Evolutionary conservation across 2,113 vertebrate genomes (phyloP).

Genomic region (Crypturellus undulatus): DNA sequence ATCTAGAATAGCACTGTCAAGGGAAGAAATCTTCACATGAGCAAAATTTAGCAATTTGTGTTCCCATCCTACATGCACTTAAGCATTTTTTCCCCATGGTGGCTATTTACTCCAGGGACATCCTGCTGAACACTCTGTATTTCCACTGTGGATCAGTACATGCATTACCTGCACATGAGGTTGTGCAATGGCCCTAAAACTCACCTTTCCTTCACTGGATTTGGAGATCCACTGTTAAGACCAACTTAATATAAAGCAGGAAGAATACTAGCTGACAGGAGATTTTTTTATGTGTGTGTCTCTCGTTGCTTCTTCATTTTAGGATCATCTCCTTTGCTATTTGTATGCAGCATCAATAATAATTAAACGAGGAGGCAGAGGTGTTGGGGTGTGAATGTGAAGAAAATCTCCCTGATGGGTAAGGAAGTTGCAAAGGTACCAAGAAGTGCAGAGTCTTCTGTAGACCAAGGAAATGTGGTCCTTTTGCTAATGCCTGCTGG

Average conservation of each 20-base stretch:
- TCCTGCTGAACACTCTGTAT: background rate
- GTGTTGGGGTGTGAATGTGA: background rate
- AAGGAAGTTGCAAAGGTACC: background rate
- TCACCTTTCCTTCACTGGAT: background rate
- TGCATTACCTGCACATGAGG: conserved; percentile 30
- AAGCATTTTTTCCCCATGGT: background rate
- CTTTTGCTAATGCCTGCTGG: background rate
- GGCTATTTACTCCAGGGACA: background rate
- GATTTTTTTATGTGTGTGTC: background rate
- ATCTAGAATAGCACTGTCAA: conserved; percentile 48
- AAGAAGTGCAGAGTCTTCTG: background rate
- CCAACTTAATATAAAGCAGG: background rate
- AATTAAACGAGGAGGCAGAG: conserved; percentile 48
- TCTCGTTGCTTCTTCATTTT: conserved; percentile 43
- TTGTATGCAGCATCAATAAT: conserved; percentile 61
- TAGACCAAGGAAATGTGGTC: background rate
- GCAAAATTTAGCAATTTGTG: conserved; percentile 41
- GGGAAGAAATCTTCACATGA: conserved; percentile 34
- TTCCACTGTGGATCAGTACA: conserved; percentile 51
- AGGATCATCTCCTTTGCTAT: conserved; percentile 31
- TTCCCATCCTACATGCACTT: background rate
- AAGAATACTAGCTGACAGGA: background rate
- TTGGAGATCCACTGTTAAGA: background rate
- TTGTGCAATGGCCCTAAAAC: conserved; percentile 26
- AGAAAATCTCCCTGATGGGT: background rate